A percentile compares a stretch with the other conserved stretches of the same genome.
These are phyloP conservation scores for Pagetopsis macropterus DNA, from an alignment of 2,797 vertebrate species.

Conservation along the genomic window DNA sequence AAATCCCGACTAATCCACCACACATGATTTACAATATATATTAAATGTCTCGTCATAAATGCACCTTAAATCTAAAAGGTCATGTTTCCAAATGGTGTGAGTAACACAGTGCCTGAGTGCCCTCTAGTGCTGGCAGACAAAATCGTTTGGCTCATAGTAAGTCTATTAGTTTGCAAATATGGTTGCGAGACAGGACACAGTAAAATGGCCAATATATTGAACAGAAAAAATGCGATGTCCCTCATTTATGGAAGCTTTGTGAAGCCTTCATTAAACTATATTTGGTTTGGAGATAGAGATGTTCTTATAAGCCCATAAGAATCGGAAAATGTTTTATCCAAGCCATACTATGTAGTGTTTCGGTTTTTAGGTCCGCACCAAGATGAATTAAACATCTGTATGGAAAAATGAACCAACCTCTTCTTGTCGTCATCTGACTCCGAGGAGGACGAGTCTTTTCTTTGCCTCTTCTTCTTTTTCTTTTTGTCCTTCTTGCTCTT, in stretches of 20 bases:
- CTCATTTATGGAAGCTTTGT: neutral
- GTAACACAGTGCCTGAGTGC: constrained; percentile 53
- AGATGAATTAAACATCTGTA: neutral
- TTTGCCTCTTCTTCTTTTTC: constrained; percentile 84
- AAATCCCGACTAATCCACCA: neutral
- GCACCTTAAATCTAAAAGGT: neutral
- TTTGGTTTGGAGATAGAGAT: neutral
- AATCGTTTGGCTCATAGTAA: neutral
- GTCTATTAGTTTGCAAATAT: neutral
- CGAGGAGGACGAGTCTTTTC: constrained; percentile 66
- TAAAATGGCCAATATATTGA: neutral
- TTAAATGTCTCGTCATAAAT: neutral
- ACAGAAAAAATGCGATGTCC: neutral
- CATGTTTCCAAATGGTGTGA: neutral
- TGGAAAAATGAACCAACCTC: constrained; percentile 61
- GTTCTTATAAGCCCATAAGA: neutral
- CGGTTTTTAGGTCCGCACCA: neutral
- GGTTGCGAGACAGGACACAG: neutral
- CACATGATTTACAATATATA: neutral
- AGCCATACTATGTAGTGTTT: neutral
- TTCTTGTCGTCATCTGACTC: constrained; percentile 76
- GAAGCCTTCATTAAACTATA: neutral
- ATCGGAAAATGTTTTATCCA: neutral
- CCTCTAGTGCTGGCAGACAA: constrained; percentile 73
- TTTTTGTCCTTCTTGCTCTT: constrained; percentile 90